phyloP scores from a whole-genome alignment of 2,888 invertebrate species.

The Omphaloscelis lunosa region DNA sequence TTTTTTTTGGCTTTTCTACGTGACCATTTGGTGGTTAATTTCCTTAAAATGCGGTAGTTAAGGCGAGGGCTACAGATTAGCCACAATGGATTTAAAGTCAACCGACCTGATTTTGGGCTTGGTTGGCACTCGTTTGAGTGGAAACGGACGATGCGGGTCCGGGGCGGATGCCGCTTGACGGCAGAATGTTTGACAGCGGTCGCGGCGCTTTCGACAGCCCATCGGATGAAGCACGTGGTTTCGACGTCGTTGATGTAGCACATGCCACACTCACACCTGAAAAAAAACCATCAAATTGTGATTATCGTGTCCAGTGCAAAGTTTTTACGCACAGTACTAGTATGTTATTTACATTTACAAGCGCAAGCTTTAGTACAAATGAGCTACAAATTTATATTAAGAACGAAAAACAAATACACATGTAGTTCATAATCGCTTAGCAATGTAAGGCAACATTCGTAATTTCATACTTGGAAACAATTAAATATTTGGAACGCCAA shows the following conservation, averaged over 20 bases:
- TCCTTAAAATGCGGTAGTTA: background rate
- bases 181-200: conserved; percentile 91
- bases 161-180: conserved; percentile 92
- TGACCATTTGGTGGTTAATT: background rate
- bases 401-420: background rate
- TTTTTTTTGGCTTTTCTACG: background rate
- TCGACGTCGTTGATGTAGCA: conserved; percentile 78
- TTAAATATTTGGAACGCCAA: conserved; percentile 2
- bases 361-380: conserved; percentile 12
- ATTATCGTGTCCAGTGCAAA: conserved; percentile 2
- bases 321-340: background rate
- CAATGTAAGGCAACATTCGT: conserved; percentile 39
- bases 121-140: conserved; percentile 93
- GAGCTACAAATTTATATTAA: background rate
- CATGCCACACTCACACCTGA: conserved; percentile 84
- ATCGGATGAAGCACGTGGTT: conserved; percentile 84
- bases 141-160: conserved; percentile 96
- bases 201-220: conserved; percentile 85
- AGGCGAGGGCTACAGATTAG: background rate
- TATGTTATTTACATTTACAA: conserved; percentile 5
- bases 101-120: conserved; percentile 88
- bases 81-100: background rate
- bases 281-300: conserved; percentile 23
- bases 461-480: conserved; percentile 4
- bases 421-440: conserved; percentile 36